phyloP scores from a whole-genome alignment of 2,797 vertebrate genomes.

The Centropyge bicolor region DNA sequence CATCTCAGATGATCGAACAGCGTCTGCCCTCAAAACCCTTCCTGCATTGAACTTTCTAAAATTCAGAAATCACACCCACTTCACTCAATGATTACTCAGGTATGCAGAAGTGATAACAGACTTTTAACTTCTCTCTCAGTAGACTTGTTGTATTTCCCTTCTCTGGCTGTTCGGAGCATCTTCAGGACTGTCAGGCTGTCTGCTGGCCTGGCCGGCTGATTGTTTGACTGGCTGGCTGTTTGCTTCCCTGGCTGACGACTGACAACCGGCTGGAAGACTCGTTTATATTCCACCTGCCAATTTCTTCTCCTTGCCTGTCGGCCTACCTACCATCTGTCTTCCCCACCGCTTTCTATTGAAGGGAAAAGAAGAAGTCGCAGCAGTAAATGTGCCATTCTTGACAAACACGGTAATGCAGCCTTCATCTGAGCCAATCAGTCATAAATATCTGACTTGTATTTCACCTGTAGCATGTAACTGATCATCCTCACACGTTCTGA shows the following conservation, averaged over 20 bases:
- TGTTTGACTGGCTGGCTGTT: conserved; percentile 42
- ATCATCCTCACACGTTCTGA: neutral
- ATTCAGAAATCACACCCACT: conserved; percentile 5
- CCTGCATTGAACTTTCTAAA: neutral
- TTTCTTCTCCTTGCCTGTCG: conserved; percentile 51
- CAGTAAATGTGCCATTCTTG: conserved; percentile 23
- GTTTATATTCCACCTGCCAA: conserved; percentile 63
- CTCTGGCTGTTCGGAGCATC: conserved; percentile 14
- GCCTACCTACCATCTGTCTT: conserved; percentile 70
- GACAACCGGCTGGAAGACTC: conserved; percentile 28
- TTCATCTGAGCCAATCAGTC: neutral
- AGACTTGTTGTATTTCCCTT: neutral
- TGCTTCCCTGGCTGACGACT: conserved; percentile 43
- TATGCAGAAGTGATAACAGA: conserved; percentile 3
- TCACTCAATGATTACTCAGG: neutral
- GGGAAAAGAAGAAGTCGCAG: conserved; percentile 27
- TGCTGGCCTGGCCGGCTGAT: conserved; percentile 8
- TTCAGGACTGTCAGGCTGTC: conserved; percentile 21
- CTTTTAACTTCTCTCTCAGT: conserved; percentile 15
- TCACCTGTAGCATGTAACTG: neutral
- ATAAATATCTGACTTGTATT: neutral
- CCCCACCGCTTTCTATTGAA: conserved; percentile 26
- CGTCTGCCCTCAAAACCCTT: neutral
- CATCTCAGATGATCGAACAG: neutral
- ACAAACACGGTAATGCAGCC: conserved; percentile 7